Conservation (phyloP, 2,797 vertebrate genomes). For the Sebastes variabilis region DNA sequence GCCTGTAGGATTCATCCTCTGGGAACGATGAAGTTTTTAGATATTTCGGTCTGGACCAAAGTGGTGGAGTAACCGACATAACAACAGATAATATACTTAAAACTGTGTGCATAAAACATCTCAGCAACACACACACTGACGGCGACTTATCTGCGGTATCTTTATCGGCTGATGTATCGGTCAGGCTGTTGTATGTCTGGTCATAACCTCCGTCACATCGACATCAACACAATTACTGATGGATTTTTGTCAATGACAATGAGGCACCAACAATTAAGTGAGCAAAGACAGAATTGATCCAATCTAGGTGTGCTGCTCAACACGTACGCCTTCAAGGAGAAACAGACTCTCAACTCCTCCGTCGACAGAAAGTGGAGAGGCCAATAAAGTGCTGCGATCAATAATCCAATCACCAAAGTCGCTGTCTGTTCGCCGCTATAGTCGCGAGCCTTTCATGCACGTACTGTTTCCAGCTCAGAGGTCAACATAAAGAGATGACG, state of each 20-base stretch:
- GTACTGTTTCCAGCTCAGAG: constrained; percentile 13
- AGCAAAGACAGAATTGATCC: constrained; percentile 62
- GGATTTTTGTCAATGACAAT: constrained; percentile 65
- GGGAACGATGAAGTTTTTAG: neutral
- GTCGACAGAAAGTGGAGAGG: constrained; percentile 6
- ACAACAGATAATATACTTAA: neutral
- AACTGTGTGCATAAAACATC: neutral
- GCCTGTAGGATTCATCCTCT: neutral
- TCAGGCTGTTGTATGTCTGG: neutral
- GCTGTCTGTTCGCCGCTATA: constrained; percentile 1
- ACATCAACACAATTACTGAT: constrained; percentile 34
- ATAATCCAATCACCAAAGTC: constrained; percentile 49
- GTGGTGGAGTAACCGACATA: too few species aligned
- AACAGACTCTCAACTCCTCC: constrained; percentile 35
- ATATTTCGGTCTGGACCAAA: neutral
- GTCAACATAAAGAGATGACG: constrained; percentile 2
- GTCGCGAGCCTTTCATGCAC: constrained; percentile 20
- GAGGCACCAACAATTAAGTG: constrained; percentile 45
- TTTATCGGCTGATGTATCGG: neutral
- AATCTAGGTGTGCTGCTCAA: constrained; percentile 25
- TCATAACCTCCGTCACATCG: constrained; percentile 32
- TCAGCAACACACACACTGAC: neutral
- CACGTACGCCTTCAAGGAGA: constrained; percentile 41
- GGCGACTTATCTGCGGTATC: neutral
- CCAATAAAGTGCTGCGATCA: constrained; percentile 20